Conservation (phyloP, 2,797 vertebrate genomes). For the Taeniopygia guttata region DNA sequence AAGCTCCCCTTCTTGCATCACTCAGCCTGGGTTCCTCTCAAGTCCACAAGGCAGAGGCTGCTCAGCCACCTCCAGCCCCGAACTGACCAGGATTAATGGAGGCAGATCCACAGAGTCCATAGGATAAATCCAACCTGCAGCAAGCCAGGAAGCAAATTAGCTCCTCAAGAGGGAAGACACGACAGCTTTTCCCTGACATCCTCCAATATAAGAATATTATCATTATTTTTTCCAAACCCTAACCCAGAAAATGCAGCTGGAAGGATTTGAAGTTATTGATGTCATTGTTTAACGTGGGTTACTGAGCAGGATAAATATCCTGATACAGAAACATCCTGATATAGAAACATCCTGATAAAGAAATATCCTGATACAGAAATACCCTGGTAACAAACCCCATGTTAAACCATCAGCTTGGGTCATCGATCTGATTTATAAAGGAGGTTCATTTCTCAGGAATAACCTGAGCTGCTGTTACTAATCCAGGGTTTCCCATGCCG, state of each 20-base stretch:
- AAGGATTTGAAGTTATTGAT: background rate
- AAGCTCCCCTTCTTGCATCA: accelerated
- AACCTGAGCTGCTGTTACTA: background rate
- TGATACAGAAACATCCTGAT: background rate
- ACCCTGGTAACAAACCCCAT: background rate
- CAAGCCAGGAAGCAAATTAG: background rate
- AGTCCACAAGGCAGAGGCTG: background rate
- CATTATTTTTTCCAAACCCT: background rate
- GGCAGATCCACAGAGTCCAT: background rate
- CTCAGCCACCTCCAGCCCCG: background rate
- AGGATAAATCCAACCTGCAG: background rate
- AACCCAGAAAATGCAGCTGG: accelerated
- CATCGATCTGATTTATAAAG: accelerated
- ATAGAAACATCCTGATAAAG: background rate
- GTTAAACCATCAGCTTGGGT: background rate
- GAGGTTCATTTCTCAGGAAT: background rate
- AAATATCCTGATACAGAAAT: background rate
- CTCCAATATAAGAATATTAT: background rate
- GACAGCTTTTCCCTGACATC: background rate
- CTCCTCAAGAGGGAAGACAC: background rate
- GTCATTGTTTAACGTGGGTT: background rate
- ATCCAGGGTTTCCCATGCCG: background rate
- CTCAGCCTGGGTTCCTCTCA: accelerated
- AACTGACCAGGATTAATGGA: accelerated
- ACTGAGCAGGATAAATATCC: background rate